Base-by-base conservation (phyloP, 2,888 invertebrate species). In the Terebella lapidaria region DNA sequence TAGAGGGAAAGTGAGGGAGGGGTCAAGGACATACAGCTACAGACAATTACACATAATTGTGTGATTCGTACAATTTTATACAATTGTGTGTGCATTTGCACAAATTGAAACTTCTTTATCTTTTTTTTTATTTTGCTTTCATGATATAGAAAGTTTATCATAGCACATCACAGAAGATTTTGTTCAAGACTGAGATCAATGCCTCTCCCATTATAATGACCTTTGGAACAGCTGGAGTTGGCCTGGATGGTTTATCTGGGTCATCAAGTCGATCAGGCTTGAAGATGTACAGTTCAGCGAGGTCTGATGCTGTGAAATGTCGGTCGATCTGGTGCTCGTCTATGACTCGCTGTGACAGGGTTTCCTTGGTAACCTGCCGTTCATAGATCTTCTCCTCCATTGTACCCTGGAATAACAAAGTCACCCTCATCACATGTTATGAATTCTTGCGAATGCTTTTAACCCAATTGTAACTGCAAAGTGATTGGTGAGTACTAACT, bases 351-450 rank as follows among this genome's bases (percentile, higher is more conserved):
- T 92, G 90, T 0, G 95, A 90, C 54, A 94, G 88, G 1, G 94
- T 93, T 74, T 93, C 88, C 81, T 94, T 94, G 1, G 90, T 91
- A 47, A 95, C 92, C 83, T 96, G 95, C 0, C 95, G 86, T 81
- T 95, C 93, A 81, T 95, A 95, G 29, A 96, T 90, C 75, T 93
- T 92, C 80, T 94, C 94, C 74, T 96, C 95, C 94, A 96, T 95
- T 20, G 94, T 91, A 25, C 94, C 94, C 86, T 89, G 78, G 5
- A 51, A 28, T 57, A 30, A 18, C 29, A 1, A 47, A 57, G 20
- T n/a, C n/a, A n/a, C n/a, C n/a, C n/a, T n/a, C n/a, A n/a, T n/a
- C n/a, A n/a, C n/a, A 10, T 35, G 10, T 10, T 35, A n/a, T 35
- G n/a, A 35, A 35, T 35, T n/a, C n/a, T n/a, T n/a, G n/a, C n/a